Conservation (phyloP, 2,113 vertebrate genomes). For the Microtus oregoni region DNA sequence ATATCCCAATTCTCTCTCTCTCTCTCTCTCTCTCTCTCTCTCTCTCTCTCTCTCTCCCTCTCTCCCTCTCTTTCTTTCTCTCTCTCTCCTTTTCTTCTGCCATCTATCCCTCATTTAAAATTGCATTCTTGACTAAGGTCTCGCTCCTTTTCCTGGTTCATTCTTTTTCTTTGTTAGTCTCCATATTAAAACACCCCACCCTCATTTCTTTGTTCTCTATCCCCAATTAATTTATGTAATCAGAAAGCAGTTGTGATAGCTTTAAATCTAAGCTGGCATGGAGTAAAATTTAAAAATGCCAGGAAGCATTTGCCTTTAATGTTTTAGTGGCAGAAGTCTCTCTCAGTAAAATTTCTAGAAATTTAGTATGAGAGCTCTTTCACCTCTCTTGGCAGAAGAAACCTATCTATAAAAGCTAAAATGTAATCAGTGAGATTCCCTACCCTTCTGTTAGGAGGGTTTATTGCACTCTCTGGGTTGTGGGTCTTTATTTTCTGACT, state of each 20-base stretch:
- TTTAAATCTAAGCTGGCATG: not conserved
- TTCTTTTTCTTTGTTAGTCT: not conserved
- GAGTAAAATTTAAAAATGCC: not conserved
- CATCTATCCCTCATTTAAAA: not conserved
- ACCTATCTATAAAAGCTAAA: not conserved
- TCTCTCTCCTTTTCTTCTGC: not conserved
- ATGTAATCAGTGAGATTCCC: not conserved
- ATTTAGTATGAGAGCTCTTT: not conserved
- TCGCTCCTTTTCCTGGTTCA: not conserved
- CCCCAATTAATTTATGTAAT: constrained; percentile 4
- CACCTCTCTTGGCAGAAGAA: not conserved
- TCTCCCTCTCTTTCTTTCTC: no score
- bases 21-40: not conserved
- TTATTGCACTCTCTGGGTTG: not conserved
- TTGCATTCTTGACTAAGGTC: not conserved
- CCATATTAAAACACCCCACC: not conserved
- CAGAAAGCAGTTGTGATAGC: not conserved
- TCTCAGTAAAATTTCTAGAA: constrained; percentile 10
- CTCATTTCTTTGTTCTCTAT: not conserved
- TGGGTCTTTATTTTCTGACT: not conserved
- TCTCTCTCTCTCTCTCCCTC: not conserved
- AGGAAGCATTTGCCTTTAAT: constrained; percentile 43
- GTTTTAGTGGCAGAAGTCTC: not conserved
- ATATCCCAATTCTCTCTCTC: not conserved
- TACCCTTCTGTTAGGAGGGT: not conserved